Percentiles rank a stretch among this genome's conserved stretches.
Conservation (phyloP, 1,140 invertebrate species). For the Papilio polyxenes region DNA sequence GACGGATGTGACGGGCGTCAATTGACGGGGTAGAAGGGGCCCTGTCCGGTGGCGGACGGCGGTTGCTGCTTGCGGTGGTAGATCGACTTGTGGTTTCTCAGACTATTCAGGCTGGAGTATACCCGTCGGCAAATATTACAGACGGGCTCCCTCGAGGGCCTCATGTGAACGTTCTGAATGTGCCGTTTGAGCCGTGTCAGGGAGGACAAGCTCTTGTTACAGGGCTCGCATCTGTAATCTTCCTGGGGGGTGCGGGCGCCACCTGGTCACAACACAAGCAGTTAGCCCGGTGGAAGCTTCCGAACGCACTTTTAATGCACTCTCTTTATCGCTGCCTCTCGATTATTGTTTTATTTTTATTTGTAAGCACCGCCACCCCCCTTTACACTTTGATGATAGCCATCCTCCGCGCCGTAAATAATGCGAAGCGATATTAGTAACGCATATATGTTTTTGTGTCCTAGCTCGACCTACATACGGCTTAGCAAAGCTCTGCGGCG, state of each 20-base stretch:
- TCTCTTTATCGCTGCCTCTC: constrained; percentile 76
- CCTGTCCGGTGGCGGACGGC: constrained; percentile 66
- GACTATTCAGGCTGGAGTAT: constrained; percentile 92
- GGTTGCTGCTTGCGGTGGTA: constrained; percentile 88
- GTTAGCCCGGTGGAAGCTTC: constrained; percentile 79
- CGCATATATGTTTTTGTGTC: constrained; percentile 54
- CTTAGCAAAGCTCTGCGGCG: constrained; percentile 68
- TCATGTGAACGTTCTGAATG: constrained; percentile 93
- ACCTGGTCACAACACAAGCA: constrained; percentile 80
- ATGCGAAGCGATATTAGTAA: constrained; percentile 76
- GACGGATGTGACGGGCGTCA: constrained; percentile 66
- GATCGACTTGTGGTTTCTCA: constrained; percentile 94
- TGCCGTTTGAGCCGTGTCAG: constrained; percentile 91
- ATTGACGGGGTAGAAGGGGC: constrained; percentile 80
- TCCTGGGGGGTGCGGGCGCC: constrained; percentile 83
- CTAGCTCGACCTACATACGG: constrained; percentile 59
- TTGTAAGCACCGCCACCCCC: constrained; percentile 78
- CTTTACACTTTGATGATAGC: constrained; percentile 68
- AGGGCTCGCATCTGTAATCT: constrained; percentile 92
- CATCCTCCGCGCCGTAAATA: constrained; percentile 68
- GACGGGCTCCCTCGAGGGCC: constrained; percentile 90
- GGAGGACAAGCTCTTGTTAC: constrained; percentile 92
- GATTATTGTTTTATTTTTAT: constrained; percentile 41
- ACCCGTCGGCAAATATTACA: constrained; percentile 94
- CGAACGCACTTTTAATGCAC: constrained; percentile 80